Conservation (phyloP, 2,113 vertebrate genomes). For the Leptobrachium ailaonicum region DNA sequence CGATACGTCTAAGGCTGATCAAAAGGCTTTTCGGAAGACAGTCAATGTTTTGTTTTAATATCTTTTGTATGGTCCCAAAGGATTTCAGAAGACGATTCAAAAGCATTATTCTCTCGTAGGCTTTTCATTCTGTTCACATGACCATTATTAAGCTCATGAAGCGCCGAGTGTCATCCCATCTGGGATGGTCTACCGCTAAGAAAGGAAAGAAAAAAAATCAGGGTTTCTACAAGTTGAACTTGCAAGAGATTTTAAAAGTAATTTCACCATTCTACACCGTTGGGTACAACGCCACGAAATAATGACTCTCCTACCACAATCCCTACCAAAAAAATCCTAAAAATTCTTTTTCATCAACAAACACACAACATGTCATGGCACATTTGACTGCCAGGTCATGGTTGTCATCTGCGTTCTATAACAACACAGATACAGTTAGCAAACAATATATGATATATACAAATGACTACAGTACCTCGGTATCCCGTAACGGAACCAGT, state of each 20-base stretch:
- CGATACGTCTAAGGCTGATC: constrained; percentile 18
- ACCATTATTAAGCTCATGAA: background rate
- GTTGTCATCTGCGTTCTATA: too few species aligned
- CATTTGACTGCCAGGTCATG: too few species aligned
- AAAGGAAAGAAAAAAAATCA: background rate
- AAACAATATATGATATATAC: too few species aligned
- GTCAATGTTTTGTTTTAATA: background rate
- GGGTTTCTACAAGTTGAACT: background rate
- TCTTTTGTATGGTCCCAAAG: constrained; percentile 10
- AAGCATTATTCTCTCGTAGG: constrained; percentile 14
- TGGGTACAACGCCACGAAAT: too few species aligned
- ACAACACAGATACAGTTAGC: too few species aligned
- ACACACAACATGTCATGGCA: background rate
- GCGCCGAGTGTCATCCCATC: background rate
- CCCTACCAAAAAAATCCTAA: background rate
- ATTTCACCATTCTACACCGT: background rate
- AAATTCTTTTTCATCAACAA: background rate
- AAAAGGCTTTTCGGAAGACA: constrained; percentile 5
- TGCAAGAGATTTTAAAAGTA: background rate
- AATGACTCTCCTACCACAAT: too few species aligned
- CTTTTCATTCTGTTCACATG: constrained; percentile 1
- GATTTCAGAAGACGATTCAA: constrained; percentile 1
- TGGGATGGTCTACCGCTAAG: constrained; percentile 5
- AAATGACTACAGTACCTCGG: too few species aligned
- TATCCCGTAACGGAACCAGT: too few species aligned